A percentile compares a stretch with the other conserved stretches of the same genome.
phyloP scores from a whole-genome alignment of 2,888 invertebrate genomes.

The Cremastinae sp. region DNA sequence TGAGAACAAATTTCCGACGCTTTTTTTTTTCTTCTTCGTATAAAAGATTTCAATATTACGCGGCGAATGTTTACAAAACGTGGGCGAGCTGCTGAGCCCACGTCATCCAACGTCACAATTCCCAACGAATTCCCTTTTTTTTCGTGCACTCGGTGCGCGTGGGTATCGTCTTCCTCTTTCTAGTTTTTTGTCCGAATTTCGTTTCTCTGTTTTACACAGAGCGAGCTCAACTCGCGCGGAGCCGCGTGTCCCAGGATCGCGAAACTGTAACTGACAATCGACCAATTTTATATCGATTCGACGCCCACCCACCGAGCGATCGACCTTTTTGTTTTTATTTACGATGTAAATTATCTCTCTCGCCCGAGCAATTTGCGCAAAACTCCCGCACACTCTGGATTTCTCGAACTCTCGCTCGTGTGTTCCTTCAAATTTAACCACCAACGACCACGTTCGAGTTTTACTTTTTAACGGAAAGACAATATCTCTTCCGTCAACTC shows the following conservation, averaged over 20 bases:
- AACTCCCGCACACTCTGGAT: no score
- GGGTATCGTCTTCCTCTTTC: constrained; percentile 24
- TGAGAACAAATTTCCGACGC: constrained; percentile 24
- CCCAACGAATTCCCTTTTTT: constrained; percentile 35
- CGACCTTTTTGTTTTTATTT: constrained; percentile 18
- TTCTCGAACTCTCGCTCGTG: no score
- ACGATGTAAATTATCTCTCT: constrained; percentile 8
- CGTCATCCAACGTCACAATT: constrained; percentile 24
- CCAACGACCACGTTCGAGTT: no score
- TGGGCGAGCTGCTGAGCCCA: constrained; percentile 47
- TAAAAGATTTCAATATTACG: constrained; percentile 18
- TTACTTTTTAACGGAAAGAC: no score
- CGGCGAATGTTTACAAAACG: constrained; percentile 20
- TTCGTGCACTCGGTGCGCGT: constrained; percentile 33
- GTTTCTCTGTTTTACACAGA: neutral
- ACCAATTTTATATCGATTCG: constrained; percentile 60
- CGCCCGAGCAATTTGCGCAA: no score
- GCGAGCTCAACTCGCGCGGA: constrained; percentile 12
- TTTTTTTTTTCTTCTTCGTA: neutral
- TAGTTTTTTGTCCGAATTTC: no score
- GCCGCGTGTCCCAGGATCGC: constrained; percentile 11
- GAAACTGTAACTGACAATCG: constrained; percentile 44
- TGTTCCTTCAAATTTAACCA: no score
- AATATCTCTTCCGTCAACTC: no score
- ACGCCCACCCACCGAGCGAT: constrained; percentile 21